A percentile compares a stretch with the other conserved stretches of the same genome.
Evolutionary conservation across 1,140 invertebrate species (phyloP).

Genomic region (Drosophila leontia): DNA sequence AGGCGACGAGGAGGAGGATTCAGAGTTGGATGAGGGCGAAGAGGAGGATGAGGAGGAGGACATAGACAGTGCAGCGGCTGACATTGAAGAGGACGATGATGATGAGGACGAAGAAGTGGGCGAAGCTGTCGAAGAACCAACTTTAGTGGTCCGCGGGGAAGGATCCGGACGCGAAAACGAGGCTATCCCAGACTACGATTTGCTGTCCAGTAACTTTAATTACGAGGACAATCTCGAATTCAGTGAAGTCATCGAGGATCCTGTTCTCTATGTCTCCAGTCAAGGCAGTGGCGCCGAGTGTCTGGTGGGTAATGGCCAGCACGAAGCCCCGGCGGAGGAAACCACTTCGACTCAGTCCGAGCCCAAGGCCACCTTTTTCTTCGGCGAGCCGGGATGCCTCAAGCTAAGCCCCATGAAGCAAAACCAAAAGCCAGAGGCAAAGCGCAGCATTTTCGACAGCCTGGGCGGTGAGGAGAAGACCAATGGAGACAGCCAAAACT

Average conservation of each 20-base stretch:
- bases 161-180: constrained; percentile 91
- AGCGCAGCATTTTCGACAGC: constrained; percentile 72
- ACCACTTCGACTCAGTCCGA: constrained; percentile 43
- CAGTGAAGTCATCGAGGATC: constrained; percentile 90
- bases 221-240: constrained; percentile 84
- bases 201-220: not conserved
- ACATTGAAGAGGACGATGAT: constrained; percentile 87
- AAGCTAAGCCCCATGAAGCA: constrained; percentile 81
- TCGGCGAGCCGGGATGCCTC: constrained; percentile 85
- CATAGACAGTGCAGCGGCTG: constrained; percentile 82
- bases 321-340: constrained; percentile 43
- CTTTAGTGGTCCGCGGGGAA: constrained; percentile 90
- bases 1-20: constrained; percentile 71
- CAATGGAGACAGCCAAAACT: constrained; percentile 57
- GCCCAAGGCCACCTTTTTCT: constrained; percentile 85
- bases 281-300: constrained; percentile 90
- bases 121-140: constrained; percentile 90
- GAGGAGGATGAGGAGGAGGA: constrained; percentile 85
- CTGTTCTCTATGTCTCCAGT: constrained; percentile 89
- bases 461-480: constrained; percentile 51
- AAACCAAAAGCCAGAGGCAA: constrained; percentile 58
- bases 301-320: constrained; percentile 85
- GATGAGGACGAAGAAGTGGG: constrained; percentile 88
- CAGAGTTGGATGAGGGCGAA: constrained; percentile 86
- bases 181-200: constrained; percentile 7